These are phyloP conservation scores for Dasysyrphus albostriatus DNA, from an alignment of 2,888 invertebrate species.

Conservation along the genomic window DNA sequence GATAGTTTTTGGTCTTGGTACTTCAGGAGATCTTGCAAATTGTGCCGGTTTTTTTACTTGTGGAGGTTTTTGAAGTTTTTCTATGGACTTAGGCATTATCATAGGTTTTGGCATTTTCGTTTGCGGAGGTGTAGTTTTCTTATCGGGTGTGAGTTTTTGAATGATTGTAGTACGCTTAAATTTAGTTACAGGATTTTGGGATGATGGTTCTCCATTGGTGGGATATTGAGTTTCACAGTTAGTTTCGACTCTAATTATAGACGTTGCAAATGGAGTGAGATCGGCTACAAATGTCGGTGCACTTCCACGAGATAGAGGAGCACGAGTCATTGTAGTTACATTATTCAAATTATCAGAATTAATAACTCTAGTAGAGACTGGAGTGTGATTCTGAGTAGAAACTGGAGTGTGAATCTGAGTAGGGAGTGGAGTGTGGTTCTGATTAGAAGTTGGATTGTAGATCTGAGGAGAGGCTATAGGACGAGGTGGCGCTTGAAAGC, in stretches of 20 bases:
- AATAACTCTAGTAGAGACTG: not conserved
- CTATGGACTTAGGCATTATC: not conserved
- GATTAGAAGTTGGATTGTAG: not conserved
- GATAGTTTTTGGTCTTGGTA: not conserved
- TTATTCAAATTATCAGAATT: constrained; percentile 17
- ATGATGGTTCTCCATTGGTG: not conserved
- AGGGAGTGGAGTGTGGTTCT: not conserved
- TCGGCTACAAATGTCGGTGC: constrained; percentile 10
- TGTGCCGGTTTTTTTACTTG: not conserved
- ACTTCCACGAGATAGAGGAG: no score
- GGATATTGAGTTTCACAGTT: constrained; percentile 43
- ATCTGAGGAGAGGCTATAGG: not conserved
- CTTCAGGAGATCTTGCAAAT: not conserved
- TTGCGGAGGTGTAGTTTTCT: not conserved
- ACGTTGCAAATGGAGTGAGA: constrained; percentile 62
- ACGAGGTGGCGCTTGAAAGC: not conserved
- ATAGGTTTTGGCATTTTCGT: not conserved
- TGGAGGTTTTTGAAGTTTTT: not conserved
- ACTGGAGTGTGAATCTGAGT: not conserved
- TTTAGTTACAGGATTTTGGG: not conserved
- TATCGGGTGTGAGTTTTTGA: constrained; percentile 43
- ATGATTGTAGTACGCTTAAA: constrained; percentile 58
- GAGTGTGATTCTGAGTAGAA: not conserved
- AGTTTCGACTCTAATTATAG: constrained; percentile 65
- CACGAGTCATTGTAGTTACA: not conserved